A percentile compares a stretch with the other conserved stretches of the same genome.
These are phyloP conservation scores for Brachionichthys hirsutus DNA, from an alignment of 2,113 vertebrate species.

Conservation along the genomic window DNA sequence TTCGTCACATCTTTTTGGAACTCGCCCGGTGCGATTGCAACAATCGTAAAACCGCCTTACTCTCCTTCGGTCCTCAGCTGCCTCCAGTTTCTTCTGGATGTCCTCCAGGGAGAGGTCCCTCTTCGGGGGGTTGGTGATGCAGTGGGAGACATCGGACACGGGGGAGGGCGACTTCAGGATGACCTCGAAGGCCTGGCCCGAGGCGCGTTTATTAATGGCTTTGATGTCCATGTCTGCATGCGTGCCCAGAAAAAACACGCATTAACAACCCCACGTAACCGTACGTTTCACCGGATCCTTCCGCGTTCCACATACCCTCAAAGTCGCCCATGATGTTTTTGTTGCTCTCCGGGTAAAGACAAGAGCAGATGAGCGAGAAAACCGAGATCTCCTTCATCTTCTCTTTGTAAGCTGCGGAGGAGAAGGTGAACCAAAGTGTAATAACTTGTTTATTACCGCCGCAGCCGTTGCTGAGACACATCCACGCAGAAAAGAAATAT, in stretches of 20 bases:
- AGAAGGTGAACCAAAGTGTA: slow-evolving; percentile 15
- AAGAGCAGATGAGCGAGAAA: slow-evolving; percentile 96
- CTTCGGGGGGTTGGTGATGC: slow-evolving; percentile 88
- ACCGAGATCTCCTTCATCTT: slow-evolving; percentile 99
- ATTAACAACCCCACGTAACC: neutral
- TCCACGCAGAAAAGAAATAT: slow-evolving; percentile 9
- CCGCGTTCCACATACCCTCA: slow-evolving; percentile 79
- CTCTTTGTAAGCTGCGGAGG: slow-evolving; percentile 93
- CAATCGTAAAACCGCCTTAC: slow-evolving; percentile 70
- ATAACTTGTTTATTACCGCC: neutral
- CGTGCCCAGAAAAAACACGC: neutral
- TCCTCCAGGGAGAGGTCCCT: slow-evolving; percentile 95
- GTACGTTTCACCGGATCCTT: neutral
- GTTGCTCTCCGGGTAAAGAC: slow-evolving; percentile 91
- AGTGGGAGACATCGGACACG: slow-evolving; percentile 85
- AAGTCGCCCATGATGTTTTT: slow-evolving; percentile 93
- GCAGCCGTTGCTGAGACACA: neutral
- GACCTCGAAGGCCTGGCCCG: slow-evolving; percentile 97
- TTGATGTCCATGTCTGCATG: slow-evolving; percentile 95
- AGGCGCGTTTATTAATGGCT: slow-evolving; percentile 94
- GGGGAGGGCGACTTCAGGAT: slow-evolving; percentile 95
- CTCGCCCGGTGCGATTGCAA: slow-evolving; percentile 2
- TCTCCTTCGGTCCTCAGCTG: slow-evolving; percentile 94
- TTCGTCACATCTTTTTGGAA: neutral
- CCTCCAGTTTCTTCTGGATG: slow-evolving; percentile 96